Conservation (phyloP, 2,113 vertebrate genomes). For the Grus americana region DNA sequence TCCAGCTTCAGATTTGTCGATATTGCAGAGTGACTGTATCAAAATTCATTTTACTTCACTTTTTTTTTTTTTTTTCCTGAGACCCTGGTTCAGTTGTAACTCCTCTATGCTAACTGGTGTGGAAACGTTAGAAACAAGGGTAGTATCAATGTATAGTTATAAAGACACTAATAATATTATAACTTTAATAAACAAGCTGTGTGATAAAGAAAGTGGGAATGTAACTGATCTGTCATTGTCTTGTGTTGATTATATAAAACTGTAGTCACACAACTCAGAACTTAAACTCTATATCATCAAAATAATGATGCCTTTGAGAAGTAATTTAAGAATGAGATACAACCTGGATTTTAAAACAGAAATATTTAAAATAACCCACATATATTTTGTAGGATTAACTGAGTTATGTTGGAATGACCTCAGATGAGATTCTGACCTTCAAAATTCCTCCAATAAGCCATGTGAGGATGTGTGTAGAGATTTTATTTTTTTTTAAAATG, state of each 20-base stretch:
- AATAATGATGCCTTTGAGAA: background rate
- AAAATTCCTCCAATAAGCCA: background rate
- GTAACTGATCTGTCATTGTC: background rate
- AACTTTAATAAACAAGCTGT: background rate
- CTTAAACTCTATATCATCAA: background rate
- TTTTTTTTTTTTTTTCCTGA: background rate
- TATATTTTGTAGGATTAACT: background rate
- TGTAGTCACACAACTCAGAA: background rate
- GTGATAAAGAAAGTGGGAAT: background rate
- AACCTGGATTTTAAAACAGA: background rate
- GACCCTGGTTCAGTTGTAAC: background rate
- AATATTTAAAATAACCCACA: background rate
- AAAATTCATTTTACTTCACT: background rate
- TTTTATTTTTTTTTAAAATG: background rate
- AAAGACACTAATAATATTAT: background rate
- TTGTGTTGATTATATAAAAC: background rate
- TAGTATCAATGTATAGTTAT: background rate
- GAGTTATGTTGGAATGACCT: background rate
- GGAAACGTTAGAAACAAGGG: background rate
- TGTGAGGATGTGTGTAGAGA: background rate
- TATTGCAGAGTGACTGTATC: background rate
- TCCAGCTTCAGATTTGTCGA: background rate
- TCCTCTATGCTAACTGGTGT: background rate
- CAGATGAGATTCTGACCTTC: background rate
- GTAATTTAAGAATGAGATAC: background rate